A percentile compares a stretch with the other conserved stretches of the same genome.
Conservation (phyloP, 2,797 vertebrate genomes). For the Mastacembelus armatus region DNA sequence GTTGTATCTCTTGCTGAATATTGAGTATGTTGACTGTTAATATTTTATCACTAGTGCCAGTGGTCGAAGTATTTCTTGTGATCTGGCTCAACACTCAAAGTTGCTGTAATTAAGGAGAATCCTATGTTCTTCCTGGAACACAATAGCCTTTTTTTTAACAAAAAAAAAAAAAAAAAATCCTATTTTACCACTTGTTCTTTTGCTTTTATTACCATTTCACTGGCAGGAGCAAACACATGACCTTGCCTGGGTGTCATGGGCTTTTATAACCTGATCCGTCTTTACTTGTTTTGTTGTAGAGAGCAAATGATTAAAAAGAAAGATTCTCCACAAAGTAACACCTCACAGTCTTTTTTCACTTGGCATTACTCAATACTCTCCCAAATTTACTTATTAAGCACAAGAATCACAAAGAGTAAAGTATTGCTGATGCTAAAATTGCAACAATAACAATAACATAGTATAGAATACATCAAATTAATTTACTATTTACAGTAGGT, state of each 20-base stretch:
- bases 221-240: slow-evolving; percentile 42
- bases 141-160: slow-evolving; percentile 16
- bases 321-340: slow-evolving; percentile 3
- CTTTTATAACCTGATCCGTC: slow-evolving; percentile 27
- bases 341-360: slow-evolving; percentile 24
- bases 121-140: slow-evolving; percentile 23
- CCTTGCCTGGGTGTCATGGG: slow-evolving; percentile 20
- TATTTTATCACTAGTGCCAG: slow-evolving; percentile 38
- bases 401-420: not conserved
- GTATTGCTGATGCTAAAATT: slow-evolving; percentile 27
- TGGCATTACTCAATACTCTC: slow-evolving; percentile 41
- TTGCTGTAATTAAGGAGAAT: slow-evolving; percentile 31
- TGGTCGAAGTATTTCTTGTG: slow-evolving; percentile 20
- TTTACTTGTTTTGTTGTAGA: slow-evolving; percentile 23
- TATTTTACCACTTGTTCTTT: slow-evolving; percentile 44
- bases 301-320: slow-evolving; percentile 13
- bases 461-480: too few relatives aligned
- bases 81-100: slow-evolving; percentile 7
- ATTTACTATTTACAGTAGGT: not conserved
- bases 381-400: slow-evolving; percentile 34
- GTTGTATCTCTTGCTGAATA: slow-evolving; percentile 39
- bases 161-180: slow-evolving; percentile 32
- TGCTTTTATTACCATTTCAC: slow-evolving; percentile 43
- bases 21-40: slow-evolving; percentile 47
- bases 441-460: not conserved